Percentiles rank a stretch among this genome's conserved stretches.
phyloP scores from a whole-genome alignment of 2,888 invertebrate species.

The Germaria angustata region DNA sequence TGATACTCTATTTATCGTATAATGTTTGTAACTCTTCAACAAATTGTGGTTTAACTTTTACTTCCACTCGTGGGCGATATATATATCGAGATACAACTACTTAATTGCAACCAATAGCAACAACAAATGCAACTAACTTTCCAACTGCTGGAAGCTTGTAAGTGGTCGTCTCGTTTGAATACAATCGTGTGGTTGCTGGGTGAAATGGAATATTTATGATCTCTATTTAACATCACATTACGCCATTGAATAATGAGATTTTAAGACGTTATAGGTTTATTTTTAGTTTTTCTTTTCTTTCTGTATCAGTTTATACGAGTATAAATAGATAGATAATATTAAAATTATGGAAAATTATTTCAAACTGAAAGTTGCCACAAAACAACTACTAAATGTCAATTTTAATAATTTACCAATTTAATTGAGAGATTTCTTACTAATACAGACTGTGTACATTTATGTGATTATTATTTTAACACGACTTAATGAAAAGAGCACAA shows the following conservation, averaged over 20 bases:
- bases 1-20: conserved; percentile 30
- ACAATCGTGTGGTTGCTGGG: conserved; percentile 36
- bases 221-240: conserved; percentile 49
- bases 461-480: conserved; percentile 34
- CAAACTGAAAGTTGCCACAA: conserved; percentile 27
- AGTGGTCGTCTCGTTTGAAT: conserved; percentile 5
- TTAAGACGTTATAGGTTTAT: background rate
- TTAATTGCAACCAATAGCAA: background rate
- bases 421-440: conserved; percentile 34
- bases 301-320: background rate
- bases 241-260: conserved; percentile 29
- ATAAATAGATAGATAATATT: background rate
- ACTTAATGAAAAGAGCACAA: conserved; percentile 14
- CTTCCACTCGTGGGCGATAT: conserved; percentile 2
- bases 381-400: conserved; percentile 30
- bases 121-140: background rate
- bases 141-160: conserved; percentile 23
- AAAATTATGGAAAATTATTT: conserved; percentile 7
- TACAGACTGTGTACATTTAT: background rate
- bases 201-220: conserved; percentile 51
- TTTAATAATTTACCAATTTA: conserved; percentile 49
- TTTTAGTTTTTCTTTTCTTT: background rate
- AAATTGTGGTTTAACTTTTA: conserved; percentile 58
- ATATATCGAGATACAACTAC: background rate
- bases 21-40: conserved; percentile 3